Evolutionary conservation across 2,113 vertebrate genomes (phyloP).

Genomic region (Gambusia affinis): DNA sequence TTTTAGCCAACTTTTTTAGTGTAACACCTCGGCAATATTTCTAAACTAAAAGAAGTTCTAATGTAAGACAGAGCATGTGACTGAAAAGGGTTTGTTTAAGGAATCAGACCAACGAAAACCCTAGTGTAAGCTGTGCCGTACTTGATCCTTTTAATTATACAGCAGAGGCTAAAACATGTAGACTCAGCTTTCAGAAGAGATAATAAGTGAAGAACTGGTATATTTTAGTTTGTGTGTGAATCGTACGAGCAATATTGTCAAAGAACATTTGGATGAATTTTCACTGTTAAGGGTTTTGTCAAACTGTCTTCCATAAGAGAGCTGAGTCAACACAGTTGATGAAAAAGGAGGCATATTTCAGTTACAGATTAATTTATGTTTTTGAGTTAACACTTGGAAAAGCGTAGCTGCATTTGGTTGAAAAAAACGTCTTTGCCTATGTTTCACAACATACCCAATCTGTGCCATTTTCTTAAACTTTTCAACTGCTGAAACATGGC

Average conservation of each 20-base stretch:
- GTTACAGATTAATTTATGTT: not conserved
- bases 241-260: not conserved
- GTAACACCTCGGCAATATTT: no score
- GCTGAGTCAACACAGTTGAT: not conserved
- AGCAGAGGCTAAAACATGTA: not conserved
- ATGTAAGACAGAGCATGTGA: no score
- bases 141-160: not conserved
- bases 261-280: not conserved
- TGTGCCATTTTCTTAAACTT: no score
- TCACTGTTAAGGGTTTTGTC: no score
- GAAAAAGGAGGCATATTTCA: not conserved
- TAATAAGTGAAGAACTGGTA: not conserved
- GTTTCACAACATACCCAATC: no score
- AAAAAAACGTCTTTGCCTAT: no score
- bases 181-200: not conserved
- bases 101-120: not conserved
- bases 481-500: no score
- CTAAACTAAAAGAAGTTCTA: no score
- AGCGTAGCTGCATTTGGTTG: not conserved
- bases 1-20: no score
- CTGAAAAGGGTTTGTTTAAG: no score
- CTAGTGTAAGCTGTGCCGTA: not conserved
- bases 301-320: no score
- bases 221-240: not conserved
- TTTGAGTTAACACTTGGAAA: not conserved